Evolutionary conservation across 92 coral and sea anemone species (phyloP), one percentile per base, ranked within the genome.

Genomic region (Actinernus sp.): DNA sequence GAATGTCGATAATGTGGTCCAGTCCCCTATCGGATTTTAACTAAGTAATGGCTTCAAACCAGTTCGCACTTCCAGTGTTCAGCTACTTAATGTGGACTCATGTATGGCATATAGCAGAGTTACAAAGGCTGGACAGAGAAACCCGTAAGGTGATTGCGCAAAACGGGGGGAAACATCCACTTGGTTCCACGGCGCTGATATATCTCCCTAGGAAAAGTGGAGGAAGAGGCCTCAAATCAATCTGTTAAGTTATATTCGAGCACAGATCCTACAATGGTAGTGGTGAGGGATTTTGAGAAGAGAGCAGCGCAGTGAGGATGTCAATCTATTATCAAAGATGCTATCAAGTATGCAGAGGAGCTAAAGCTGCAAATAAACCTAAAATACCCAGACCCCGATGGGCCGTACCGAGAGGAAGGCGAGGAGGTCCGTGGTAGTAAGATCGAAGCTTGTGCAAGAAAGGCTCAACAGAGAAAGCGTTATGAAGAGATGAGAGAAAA

Each of bases 21-120:
- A 71, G 81, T 49, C 82, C 88, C 12, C 77, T 77, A 13, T 74
- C 78, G 18, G 89, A 74, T 43, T 33, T 44, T 46, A 66, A 65
- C 54, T 57, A 65, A 27, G 85, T 76, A n/a, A 23, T 41, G 20
- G 81, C 88, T 18, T 26, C 74, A 17, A 72, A 81, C 37, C 76
- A 81, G 55, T 81, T 34, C 58, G 58, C 68, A 24, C 13, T 80
- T 26, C 86, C 83, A 1, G 73, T 52, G 14, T 18, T 74, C 13
- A 43, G 39, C 26, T 70, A 79, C 30, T 41, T 49, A 1, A 79
- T 79, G 86, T 58, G 81, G 74, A 81, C 81, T 20, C 87, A 81
- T 38, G 61, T 24, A 21, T 81, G 88, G 82, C 63, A 74, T n/a
- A 40, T 81, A 14, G 58, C 82, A 3, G 88, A 73, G 27, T 55